Evolutionary conservation across 2,797 vertebrate genomes (phyloP).

Genomic region (Hylomyscus alleni): DNA sequence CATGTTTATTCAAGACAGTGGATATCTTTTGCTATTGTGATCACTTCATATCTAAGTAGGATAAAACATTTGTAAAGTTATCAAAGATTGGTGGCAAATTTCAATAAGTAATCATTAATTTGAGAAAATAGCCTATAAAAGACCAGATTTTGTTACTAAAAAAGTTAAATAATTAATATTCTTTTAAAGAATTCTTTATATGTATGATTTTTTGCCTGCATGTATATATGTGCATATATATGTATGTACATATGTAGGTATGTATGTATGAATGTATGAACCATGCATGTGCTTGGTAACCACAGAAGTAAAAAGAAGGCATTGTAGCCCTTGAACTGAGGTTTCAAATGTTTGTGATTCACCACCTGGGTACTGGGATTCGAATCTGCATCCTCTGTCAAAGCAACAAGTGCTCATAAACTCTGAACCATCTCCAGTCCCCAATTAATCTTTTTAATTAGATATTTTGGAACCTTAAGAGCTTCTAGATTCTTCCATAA

Average conservation of each 20-base stretch:
- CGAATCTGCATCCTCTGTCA: not conserved
- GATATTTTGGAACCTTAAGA: conserved; percentile 9
- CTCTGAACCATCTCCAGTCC: not conserved
- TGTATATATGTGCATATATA: not conserved
- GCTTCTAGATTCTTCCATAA: not conserved
- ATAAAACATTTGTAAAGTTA: not conserved
- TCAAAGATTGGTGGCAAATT: not conserved
- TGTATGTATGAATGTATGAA: not conserved
- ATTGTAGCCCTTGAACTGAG: not conserved
- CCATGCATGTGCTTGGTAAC: not conserved
- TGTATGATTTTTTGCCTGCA: not conserved
- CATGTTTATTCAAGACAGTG: not conserved
- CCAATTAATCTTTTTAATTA: not conserved
- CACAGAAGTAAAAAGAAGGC: not conserved
- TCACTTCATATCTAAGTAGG: not conserved
- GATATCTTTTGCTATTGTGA: not conserved
- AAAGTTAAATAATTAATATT: not conserved
- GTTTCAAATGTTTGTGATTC: not conserved
- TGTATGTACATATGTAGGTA: not conserved
- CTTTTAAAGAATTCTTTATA: not conserved
- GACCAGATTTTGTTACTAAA: not conserved
- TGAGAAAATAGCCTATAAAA: not conserved
- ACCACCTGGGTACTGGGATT: not conserved
- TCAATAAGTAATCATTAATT: not conserved
- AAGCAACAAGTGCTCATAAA: not conserved